Percentiles rank a stretch among this genome's conserved stretches.
These are phyloP conservation scores for Mythimna lalbum DNA, from an alignment of 2,888 invertebrate species.

Conservation along the genomic window DNA sequence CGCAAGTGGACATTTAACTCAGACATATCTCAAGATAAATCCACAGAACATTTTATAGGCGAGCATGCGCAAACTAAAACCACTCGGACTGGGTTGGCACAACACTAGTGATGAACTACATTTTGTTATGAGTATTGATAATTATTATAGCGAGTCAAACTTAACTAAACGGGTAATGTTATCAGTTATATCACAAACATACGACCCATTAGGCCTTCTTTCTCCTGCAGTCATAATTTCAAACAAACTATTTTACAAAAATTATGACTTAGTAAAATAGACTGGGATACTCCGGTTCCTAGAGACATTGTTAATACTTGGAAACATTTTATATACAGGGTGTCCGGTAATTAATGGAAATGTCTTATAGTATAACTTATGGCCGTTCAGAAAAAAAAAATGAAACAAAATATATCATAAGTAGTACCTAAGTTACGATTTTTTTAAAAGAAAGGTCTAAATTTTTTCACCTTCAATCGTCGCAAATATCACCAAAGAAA, in stretches of 20 bases:
- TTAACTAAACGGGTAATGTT: slow-evolving; percentile 46
- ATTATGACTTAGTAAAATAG: slow-evolving; percentile 14
- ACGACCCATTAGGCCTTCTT: slow-evolving; percentile 26
- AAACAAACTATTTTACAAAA: slow-evolving; percentile 19
- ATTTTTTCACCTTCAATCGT: no score
- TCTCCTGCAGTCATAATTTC: slow-evolving; percentile 20
- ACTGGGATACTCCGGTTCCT: slow-evolving; percentile 12
- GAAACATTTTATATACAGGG: slow-evolving; percentile 5
- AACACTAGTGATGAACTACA: slow-evolving; percentile 30
- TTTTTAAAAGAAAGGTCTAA: no score
- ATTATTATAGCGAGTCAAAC: background rate
- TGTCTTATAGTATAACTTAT: no score
- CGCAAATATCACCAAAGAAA: no score
- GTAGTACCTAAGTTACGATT: no score
- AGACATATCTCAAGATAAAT: background rate
- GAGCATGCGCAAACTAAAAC: slow-evolving; percentile 31
- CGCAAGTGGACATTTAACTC: slow-evolving; percentile 41
- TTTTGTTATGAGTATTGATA: slow-evolving; percentile 29
- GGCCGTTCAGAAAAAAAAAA: no score
- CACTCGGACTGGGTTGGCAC: slow-evolving; percentile 44
- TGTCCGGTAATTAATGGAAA: no score
- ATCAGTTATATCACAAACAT: slow-evolving; percentile 34
- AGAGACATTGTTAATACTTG: background rate
- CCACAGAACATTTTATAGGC: slow-evolving; percentile 11
- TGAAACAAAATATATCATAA: no score